Evolutionary conservation across 2,797 vertebrate genomes (phyloP).

Genomic region (Urosaurus nigricauda): DNA sequence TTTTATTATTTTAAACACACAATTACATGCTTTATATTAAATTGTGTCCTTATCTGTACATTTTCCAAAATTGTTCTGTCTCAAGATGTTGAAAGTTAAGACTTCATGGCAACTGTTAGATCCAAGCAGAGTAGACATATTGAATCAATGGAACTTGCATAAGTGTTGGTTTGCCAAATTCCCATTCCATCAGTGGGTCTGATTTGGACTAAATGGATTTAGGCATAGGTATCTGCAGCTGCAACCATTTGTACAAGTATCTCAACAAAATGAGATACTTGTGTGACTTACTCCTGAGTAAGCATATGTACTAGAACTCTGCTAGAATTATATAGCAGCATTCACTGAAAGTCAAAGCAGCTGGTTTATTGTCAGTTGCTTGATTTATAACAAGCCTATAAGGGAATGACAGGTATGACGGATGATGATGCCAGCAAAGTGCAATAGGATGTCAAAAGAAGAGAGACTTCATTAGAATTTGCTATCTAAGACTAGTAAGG

Average conservation of each 20-base stretch:
- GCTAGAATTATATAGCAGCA: not conserved
- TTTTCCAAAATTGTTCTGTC: not conserved
- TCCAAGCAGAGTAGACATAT: no score
- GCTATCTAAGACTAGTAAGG: not conserved
- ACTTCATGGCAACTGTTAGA: not conserved
- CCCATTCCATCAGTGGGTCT: no score
- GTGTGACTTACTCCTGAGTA: not conserved
- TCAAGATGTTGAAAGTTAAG: not conserved
- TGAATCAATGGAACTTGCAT: no score
- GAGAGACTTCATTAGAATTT: constrained; percentile 1
- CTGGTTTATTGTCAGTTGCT: constrained; percentile 14
- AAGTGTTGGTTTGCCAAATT: no score
- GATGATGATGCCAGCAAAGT: constrained; percentile 15
- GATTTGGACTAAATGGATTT: no score
- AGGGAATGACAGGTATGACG: not conserved
- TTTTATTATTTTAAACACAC: not conserved
- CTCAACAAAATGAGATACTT: not conserved
- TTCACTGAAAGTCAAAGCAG: constrained; percentile 12
- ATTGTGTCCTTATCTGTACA: not conserved
- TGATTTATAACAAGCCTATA: constrained; percentile 19
- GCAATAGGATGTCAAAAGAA: not conserved
- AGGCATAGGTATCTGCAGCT: not conserved
- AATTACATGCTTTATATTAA: not conserved
- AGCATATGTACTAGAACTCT: not conserved
- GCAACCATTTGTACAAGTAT: not conserved